Conservation (phyloP, 2,888 invertebrate genomes). For the Iselma pallidipennis region DNA sequence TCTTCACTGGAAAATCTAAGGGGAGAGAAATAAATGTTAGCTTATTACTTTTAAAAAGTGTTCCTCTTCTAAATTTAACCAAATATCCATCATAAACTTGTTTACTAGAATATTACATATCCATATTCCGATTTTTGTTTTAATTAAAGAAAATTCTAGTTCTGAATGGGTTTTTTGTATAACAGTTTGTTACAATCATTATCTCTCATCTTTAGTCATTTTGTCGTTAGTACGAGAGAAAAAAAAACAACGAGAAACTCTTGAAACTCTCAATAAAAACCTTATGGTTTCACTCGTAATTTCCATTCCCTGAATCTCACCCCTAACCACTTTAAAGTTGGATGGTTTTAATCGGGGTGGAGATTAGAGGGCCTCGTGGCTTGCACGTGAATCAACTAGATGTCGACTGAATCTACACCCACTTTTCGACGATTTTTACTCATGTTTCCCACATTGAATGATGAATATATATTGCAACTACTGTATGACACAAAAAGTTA, state of each 20-base stretch:
- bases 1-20: not conserved
- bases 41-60: too few relatives aligned
- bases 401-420: constrained; percentile 19
- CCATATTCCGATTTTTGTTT: too few relatives aligned
- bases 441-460: constrained; percentile 23
- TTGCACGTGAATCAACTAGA: constrained; percentile 22
- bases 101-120: too few relatives aligned
- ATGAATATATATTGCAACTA: constrained; percentile 14
- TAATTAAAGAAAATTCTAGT: too few relatives aligned
- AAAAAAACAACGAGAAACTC: not conserved
- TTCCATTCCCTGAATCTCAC: constrained; percentile 2
- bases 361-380: constrained; percentile 21
- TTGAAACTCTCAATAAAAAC: not conserved
- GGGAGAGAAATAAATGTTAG: not conserved
- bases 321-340: constrained; percentile 15
- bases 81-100: too few relatives aligned
- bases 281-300: not conserved
- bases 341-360: constrained; percentile 19
- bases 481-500: constrained; percentile 6
- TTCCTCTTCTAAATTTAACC: too few relatives aligned
- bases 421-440: constrained; percentile 21
- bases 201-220: not conserved
- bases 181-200: not conserved
- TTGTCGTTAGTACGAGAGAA: not conserved
- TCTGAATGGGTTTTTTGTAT: too few relatives aligned